phyloP scores from a whole-genome alignment of 1,140 invertebrate species.

The Anastrepha obliqua region DNA sequence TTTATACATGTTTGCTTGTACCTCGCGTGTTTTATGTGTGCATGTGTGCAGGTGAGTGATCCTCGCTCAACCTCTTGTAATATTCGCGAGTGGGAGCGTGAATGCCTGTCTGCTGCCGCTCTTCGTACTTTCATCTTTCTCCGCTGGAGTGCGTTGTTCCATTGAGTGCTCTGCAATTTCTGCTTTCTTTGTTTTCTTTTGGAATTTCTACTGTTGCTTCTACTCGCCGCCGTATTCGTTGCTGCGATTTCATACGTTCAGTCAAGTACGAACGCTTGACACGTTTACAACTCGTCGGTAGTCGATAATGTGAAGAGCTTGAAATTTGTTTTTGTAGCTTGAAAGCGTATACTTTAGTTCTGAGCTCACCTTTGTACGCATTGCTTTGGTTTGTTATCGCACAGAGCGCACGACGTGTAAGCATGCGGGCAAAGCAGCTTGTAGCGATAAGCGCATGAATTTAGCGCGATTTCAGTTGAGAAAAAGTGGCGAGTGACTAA shows the following conservation, averaged over 20 bases:
- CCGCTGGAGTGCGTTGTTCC: not conserved
- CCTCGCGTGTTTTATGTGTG: not conserved
- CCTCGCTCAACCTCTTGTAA: not conserved
- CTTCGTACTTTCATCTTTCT: constrained; percentile 45
- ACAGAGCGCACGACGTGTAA: constrained; percentile 6
- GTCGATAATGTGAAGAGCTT: not conserved
- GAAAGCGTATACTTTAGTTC: not conserved
- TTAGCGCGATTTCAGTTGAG: not conserved
- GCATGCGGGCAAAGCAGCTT: not conserved
- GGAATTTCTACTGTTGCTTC: not conserved
- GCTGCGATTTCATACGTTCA: constrained; percentile 8
- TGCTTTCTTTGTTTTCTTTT: not conserved
- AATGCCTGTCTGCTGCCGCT: not conserved
- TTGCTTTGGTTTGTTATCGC: constrained; percentile 24
- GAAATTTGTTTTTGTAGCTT: not conserved
- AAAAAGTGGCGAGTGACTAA: constrained; percentile 38
- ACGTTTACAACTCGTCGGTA: constrained; percentile 21
- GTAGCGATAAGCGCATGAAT: not conserved
- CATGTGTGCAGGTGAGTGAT: not conserved
- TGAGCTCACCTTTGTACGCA: not conserved
- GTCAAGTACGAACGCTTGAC: constrained; percentile 29
- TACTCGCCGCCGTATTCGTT: not conserved
- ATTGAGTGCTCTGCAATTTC: constrained; percentile 7
- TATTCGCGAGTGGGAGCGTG: not conserved
- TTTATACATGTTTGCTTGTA: not conserved